Evolutionary conservation across 2,113 vertebrate genomes (phyloP).

Genomic region (Siniperca knerii): DNA sequence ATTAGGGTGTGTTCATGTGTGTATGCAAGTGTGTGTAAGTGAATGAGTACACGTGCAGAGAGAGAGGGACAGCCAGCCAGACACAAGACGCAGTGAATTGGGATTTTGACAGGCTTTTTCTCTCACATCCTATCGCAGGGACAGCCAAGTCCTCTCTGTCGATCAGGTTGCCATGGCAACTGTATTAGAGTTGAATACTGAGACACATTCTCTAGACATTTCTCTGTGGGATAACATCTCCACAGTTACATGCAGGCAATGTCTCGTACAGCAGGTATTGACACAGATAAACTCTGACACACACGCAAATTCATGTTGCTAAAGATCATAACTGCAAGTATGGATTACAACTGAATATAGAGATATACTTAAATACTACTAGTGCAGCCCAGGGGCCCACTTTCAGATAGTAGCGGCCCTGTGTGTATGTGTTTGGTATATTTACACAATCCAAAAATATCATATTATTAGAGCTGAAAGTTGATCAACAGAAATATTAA

Average conservation of each 20-base stretch:
- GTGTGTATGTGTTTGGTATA: neutral
- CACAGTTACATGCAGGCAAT: constrained; percentile 41
- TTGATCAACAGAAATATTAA: neutral
- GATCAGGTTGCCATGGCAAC: constrained; percentile 72
- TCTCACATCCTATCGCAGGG: constrained; percentile 35
- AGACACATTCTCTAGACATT: constrained; percentile 57
- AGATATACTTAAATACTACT: neutral
- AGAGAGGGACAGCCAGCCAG: constrained; percentile 16
- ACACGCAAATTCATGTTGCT: neutral
- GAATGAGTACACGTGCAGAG: constrained; percentile 7
- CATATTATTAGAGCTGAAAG: neutral
- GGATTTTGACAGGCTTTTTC: constrained; percentile 22
- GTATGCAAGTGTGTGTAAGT: neutral
- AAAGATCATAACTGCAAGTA: neutral
- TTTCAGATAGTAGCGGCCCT: neutral
- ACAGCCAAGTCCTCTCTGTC: constrained; percentile 41
- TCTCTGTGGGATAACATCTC: constrained; percentile 65
- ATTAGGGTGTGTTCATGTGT: constrained; percentile 4
- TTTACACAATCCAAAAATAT: neutral
- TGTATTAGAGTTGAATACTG: constrained; percentile 47
- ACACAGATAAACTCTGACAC: constrained; percentile 13
- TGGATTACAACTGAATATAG: neutral
- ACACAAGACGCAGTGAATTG: constrained; percentile 19
- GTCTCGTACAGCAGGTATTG: constrained; percentile 19
- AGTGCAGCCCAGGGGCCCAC: neutral